Percentiles rank a stretch among this genome's conserved stretches.
Conservation (phyloP, 1,140 invertebrate genomes). For the Mercenaria mercenaria region DNA sequence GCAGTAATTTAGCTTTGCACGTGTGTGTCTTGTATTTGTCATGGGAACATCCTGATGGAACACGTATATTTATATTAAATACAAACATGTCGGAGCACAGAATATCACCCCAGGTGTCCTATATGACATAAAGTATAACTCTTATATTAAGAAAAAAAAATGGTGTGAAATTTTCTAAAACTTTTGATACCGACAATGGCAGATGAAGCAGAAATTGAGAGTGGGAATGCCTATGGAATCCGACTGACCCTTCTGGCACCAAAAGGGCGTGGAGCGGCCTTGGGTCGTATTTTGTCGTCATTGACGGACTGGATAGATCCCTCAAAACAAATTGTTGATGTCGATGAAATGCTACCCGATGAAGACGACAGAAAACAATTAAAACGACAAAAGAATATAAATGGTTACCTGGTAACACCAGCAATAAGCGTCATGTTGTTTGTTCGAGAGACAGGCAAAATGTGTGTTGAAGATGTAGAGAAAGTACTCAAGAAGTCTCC, state of each 20-base stretch:
- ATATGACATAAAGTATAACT: no score
- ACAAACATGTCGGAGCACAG: no score
- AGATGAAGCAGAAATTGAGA: slow-evolving; percentile 19
- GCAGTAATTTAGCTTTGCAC: no score
- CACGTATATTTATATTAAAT: no score
- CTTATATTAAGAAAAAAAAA: no score
- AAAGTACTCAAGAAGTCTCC: slow-evolving; percentile 28
- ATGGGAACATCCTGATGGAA: no score
- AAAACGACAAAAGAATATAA: neutral
- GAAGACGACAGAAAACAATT: neutral
- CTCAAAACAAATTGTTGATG: slow-evolving; percentile 47
- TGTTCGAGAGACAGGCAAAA: slow-evolving; percentile 54
- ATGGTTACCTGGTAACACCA: slow-evolving; percentile 46
- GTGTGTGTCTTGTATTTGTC: no score
- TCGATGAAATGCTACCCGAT: slow-evolving; percentile 27
- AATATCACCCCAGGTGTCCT: no score
- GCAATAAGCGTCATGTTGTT: slow-evolving; percentile 68
- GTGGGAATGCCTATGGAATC: slow-evolving; percentile 49
- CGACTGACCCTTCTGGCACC: slow-evolving; percentile 46
- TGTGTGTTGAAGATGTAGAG: slow-evolving; percentile 51
- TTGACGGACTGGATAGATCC: slow-evolving; percentile 60
- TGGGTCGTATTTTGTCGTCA: slow-evolving; percentile 33
- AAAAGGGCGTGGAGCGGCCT: neutral
- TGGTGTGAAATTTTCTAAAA: no score
- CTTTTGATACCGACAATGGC: no score